Percentiles rank a stretch among this genome's conserved stretches.
phyloP scores from a whole-genome alignment of 2,797 vertebrate species.

The Buphagus erythrorhynchus region DNA sequence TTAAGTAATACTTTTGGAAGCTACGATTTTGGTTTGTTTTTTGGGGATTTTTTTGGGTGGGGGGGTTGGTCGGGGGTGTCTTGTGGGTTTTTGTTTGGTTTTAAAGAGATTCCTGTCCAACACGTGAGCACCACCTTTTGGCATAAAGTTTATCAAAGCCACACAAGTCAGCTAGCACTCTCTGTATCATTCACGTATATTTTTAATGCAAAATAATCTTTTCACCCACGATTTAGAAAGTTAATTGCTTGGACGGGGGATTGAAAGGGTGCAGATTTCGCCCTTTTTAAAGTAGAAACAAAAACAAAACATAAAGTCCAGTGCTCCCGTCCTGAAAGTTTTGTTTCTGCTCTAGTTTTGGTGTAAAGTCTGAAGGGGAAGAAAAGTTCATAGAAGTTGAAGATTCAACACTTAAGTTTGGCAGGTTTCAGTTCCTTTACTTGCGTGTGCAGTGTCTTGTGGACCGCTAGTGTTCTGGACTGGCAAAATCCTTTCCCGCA shows the following conservation, averaged over 20 bases:
- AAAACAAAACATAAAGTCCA: slow-evolving; percentile 47
- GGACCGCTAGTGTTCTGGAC: slow-evolving; percentile 96
- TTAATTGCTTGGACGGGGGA: not conserved
- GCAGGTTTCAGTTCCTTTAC: slow-evolving; percentile 96
- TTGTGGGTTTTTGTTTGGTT: slow-evolving; percentile 17
- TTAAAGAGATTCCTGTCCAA: slow-evolving; percentile 47
- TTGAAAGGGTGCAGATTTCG: not conserved
- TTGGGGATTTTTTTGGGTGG: rapidly evolving
- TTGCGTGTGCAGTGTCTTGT: slow-evolving; percentile 98
- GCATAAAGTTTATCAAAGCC: slow-evolving; percentile 76
- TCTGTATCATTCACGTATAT: not conserved
- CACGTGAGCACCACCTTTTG: slow-evolving; percentile 81
- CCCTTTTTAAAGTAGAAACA: slow-evolving; percentile 29
- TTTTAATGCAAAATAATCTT: slow-evolving; percentile 7
- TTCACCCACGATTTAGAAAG: slow-evolving; percentile 13
- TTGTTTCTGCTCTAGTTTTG: slow-evolving; percentile 51
- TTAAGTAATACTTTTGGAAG: slow-evolving; percentile 76
- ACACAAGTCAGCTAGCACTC: slow-evolving; percentile 23
- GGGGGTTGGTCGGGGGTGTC: not conserved
- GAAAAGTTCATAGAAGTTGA: slow-evolving; percentile 13
- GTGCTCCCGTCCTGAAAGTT: slow-evolving; percentile 34
- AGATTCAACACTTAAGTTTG: slow-evolving; percentile 90
- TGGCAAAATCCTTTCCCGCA: slow-evolving; percentile 99
- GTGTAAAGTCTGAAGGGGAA: slow-evolving; percentile 14
- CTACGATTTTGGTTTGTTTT: not conserved